Evolutionary conservation across 2,888 invertebrate genomes (phyloP).

Genomic region (Tortrix viridana): DNA sequence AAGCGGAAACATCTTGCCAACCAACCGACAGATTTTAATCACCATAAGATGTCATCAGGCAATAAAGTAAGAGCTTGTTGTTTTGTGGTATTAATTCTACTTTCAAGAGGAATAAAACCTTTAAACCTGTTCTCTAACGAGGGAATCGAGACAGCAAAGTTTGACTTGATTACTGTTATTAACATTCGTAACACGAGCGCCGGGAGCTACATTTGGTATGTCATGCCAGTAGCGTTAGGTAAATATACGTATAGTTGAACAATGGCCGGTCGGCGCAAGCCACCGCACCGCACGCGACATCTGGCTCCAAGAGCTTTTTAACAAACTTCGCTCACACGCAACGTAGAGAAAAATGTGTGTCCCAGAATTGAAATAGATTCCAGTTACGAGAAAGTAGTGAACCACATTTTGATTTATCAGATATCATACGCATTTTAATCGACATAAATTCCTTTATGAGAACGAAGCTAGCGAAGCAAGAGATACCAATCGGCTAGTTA

Average conservation of each 20-base stretch:
- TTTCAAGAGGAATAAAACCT: too few relatives aligned
- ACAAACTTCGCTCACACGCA: constrained; percentile 54
- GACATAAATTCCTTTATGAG: constrained; percentile 14
- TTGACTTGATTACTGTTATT: constrained; percentile 37
- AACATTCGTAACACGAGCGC: constrained; percentile 52
- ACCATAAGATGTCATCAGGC: constrained; percentile 13
- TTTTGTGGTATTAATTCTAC: too few relatives aligned
- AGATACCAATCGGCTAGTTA: constrained; percentile 21
- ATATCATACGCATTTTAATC: constrained; percentile 12
- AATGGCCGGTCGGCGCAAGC: constrained; percentile 48
- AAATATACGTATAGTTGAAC: constrained; percentile 47
- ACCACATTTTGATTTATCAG: constrained; percentile 21
- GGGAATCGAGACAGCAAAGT: constrained; percentile 20
- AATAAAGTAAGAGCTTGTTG: constrained; percentile 15
- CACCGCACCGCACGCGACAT: constrained; percentile 49
- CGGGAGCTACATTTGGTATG: constrained; percentile 48
- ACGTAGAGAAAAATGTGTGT: constrained; percentile 47
- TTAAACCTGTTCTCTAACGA: background rate
- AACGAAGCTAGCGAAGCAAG: constrained; percentile 15
- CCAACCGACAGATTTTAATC: constrained; percentile 17
- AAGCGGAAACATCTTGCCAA: constrained; percentile 22
- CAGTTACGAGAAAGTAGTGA: constrained; percentile 28
- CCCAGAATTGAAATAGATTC: constrained; percentile 45
- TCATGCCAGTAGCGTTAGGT: constrained; percentile 49
- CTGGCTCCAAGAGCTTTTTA: constrained; percentile 54